Evolutionary conservation across 2,888 invertebrate species (phyloP).

Genomic region (Dinocampus coccinellae): DNA sequence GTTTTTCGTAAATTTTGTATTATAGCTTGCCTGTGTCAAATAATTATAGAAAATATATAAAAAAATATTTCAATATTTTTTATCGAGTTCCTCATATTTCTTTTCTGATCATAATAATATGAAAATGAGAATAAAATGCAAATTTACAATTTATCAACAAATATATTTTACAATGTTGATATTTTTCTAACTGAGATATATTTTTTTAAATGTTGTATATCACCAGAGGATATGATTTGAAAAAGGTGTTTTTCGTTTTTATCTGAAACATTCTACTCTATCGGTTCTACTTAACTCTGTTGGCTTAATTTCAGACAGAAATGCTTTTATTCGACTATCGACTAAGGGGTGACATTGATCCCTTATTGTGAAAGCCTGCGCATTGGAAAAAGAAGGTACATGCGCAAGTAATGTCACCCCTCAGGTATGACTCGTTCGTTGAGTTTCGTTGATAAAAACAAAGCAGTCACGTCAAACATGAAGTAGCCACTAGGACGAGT

Average conservation of each 20-base stretch:
- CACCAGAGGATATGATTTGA: neutral
- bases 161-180: no score
- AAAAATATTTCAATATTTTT: no score
- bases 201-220: neutral
- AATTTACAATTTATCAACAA: no score
- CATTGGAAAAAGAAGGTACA: neutral
- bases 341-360: constrained; percentile 15
- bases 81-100: no score
- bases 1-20: no score
- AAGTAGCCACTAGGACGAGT: constrained; percentile 38
- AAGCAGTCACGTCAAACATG: constrained; percentile 41
- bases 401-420: neutral
- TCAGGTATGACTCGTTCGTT: neutral
- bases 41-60: no score
- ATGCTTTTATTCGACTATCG: constrained; percentile 12
- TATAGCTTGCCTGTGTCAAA: no score
- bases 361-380: neutral
- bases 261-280: constrained; percentile 2
- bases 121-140: no score
- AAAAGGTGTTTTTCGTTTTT: neutral
- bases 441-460: constrained; percentile 47
- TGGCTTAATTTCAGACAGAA: neutral
- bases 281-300: neutral
- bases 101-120: no score
- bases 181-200: no score